phyloP scores from a whole-genome alignment of 2,888 invertebrate species.

The Baccha elongata region DNA sequence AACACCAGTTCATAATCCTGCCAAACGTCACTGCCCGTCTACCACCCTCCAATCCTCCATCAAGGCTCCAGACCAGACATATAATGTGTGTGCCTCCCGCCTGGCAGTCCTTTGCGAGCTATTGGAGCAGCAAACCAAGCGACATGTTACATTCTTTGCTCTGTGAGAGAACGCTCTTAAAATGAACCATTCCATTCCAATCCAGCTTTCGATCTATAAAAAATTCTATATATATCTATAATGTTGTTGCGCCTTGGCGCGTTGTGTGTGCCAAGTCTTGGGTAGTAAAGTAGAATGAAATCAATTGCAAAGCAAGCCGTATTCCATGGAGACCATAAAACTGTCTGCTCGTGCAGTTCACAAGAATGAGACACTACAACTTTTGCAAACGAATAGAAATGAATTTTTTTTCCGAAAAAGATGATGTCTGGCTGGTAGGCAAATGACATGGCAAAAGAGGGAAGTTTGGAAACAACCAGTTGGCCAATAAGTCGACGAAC shows the following conservation, averaged over 20 bases:
- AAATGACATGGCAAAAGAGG: not conserved
- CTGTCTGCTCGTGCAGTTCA: conserved; percentile 66
- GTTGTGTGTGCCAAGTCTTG: conserved; percentile 50
- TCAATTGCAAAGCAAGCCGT: conserved; percentile 70
- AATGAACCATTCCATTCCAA: conserved; percentile 32
- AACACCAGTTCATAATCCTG: conserved; percentile 27
- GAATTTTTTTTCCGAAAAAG: conserved; percentile 15
- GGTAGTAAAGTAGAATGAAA: conserved; percentile 41
- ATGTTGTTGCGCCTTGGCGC: conserved; percentile 21
- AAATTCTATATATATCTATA: too few species aligned
- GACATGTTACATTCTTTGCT: conserved; percentile 13
- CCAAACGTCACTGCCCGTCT: conserved; percentile 35
- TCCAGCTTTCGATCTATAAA: conserved; percentile 51
- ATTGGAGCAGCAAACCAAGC: conserved; percentile 43
- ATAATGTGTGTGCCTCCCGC: conserved; percentile 23
- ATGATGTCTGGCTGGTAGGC: conserved; percentile 13
- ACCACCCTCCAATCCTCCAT: conserved; percentile 28
- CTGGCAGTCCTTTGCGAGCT: conserved; percentile 34
- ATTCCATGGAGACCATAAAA: conserved; percentile 72
- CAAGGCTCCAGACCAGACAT: conserved; percentile 31
- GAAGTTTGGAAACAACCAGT: conserved; percentile 54
- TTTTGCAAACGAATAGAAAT: conserved; percentile 51
- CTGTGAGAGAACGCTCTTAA: conserved; percentile 30
- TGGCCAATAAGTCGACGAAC: conserved; percentile 72
- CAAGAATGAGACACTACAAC: conserved; percentile 66